These are phyloP conservation scores for Capitulum mitella DNA, from an alignment of 2,888 invertebrate genomes.

Conservation along the genomic window DNA sequence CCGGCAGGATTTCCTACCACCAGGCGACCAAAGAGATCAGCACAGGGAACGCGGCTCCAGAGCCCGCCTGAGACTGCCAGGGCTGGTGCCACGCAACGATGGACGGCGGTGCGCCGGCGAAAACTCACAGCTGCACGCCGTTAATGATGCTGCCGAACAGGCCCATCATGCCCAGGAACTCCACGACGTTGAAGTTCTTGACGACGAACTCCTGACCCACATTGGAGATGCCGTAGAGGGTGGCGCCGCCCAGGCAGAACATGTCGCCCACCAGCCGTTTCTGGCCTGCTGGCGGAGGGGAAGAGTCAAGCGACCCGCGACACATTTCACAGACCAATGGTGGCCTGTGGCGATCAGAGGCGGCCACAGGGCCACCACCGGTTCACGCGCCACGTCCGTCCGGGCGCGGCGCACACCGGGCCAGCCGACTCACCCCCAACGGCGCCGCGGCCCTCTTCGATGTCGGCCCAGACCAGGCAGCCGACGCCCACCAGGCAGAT, in stretches of 20 bases:
- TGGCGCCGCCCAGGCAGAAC: slow-evolving; percentile 67
- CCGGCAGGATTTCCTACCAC: no score
- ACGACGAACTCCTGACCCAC: slow-evolving; percentile 72
- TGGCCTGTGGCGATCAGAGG: no score
- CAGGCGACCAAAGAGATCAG: no score
- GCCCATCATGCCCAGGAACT: slow-evolving; percentile 74
- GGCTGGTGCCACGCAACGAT: no score
- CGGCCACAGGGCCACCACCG: no score
- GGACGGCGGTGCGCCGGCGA: no score
- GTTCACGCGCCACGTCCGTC: no score
- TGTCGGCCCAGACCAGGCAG: slow-evolving; percentile 74
- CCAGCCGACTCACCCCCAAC: slow-evolving; percentile 35
- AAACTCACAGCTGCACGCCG: slow-evolving; percentile 66
- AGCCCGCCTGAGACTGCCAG: no score
- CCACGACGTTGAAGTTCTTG: slow-evolving; percentile 64
- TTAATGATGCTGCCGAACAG: slow-evolving; percentile 69
- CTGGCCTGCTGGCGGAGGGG: slow-evolving; percentile 55
- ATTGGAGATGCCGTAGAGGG: slow-evolving; percentile 69
- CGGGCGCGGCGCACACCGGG: no score
- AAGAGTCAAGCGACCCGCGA: no score
- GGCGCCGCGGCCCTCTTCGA: slow-evolving; percentile 48
- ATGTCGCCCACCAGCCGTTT: slow-evolving; percentile 75
- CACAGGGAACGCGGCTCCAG: no score
- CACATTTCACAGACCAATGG: no score
- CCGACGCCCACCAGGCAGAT: slow-evolving; percentile 73